Evolutionary conservation across 2,113 vertebrate genomes (phyloP).

Genomic region (Mobula birostris): DNA sequence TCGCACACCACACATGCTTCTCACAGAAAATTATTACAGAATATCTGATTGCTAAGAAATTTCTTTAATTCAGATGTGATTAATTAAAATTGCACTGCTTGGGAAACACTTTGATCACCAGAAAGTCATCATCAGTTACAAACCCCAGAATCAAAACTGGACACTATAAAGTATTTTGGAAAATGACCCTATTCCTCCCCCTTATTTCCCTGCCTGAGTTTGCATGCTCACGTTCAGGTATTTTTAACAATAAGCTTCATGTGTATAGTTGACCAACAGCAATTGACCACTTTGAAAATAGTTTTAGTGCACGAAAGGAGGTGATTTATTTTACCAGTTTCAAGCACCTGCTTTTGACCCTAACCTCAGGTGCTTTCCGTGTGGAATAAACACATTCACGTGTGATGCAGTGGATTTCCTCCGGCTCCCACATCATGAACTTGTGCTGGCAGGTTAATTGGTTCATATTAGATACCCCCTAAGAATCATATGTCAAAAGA

Average conservation of each 20-base stretch:
- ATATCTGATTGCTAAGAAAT: not conserved
- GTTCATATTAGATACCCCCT: too few species aligned
- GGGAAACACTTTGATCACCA: not conserved
- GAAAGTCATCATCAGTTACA: not conserved
- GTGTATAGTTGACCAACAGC: not conserved
- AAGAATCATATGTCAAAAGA: too few species aligned
- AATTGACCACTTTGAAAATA: not conserved
- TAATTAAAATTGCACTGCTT: not conserved
- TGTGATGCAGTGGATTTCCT: too few species aligned
- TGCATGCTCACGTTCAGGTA: not conserved
- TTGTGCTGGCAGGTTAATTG: too few species aligned
- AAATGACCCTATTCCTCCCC: not conserved
- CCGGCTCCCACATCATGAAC: too few species aligned
- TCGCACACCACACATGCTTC: not conserved
- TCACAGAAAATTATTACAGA: not conserved
- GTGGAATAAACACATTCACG: too few species aligned
- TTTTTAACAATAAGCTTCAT: not conserved
- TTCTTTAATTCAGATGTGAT: not conserved
- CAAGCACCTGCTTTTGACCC: not conserved
- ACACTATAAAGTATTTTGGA: not conserved
- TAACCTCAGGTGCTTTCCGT: too few species aligned
- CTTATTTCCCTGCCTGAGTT: not conserved
- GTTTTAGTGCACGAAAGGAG: not conserved
- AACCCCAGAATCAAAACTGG: not conserved
- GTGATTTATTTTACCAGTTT: not conserved